These are phyloP conservation scores for Colletes latitarsis DNA, from an alignment of 1,140 invertebrate genomes.

Conservation along the genomic window DNA sequence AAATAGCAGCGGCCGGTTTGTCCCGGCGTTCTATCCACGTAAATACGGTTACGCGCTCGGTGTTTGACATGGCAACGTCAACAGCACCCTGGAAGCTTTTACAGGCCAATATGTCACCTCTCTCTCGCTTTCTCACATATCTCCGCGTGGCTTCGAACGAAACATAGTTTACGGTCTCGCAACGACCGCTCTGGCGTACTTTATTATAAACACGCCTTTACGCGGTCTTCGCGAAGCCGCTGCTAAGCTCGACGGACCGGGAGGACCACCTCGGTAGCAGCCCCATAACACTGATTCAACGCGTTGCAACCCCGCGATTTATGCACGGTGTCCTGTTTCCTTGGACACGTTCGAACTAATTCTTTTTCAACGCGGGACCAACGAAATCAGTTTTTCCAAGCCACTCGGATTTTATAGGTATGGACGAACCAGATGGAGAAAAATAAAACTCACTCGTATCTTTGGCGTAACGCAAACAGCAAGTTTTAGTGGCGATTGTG, in stretches of 20 bases:
- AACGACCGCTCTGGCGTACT: slow-evolving; percentile 5
- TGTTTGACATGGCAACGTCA: slow-evolving; percentile 50
- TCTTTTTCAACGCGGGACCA: background rate
- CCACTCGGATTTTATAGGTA: too few species aligned
- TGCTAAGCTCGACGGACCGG: background rate
- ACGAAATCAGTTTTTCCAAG: too few species aligned
- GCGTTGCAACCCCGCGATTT: slow-evolving; percentile 9
- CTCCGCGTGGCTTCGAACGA: slow-evolving; percentile 6
- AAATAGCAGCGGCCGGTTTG: slow-evolving; percentile 6
- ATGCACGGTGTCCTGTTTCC: slow-evolving; percentile 12
- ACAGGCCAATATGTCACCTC: slow-evolving; percentile 48
- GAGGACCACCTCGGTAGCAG: slow-evolving; percentile 44
- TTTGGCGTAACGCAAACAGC: background rate
- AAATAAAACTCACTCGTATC: too few species aligned
- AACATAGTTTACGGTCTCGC: slow-evolving; percentile 37
- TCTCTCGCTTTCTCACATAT: slow-evolving; percentile 40
- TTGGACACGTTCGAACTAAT: background rate
- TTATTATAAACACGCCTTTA: slow-evolving; percentile 50
- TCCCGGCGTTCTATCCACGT: slow-evolving; percentile 3
- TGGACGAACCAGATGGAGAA: too few species aligned
- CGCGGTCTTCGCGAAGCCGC: slow-evolving; percentile 20
- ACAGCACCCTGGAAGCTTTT: slow-evolving; percentile 37
- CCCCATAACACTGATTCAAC: slow-evolving; percentile 36
- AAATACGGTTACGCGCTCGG: slow-evolving; percentile 12
- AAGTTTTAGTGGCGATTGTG: background rate